Conservation (phyloP, 2,888 invertebrate genomes). For the Aphrophora alni region DNA sequence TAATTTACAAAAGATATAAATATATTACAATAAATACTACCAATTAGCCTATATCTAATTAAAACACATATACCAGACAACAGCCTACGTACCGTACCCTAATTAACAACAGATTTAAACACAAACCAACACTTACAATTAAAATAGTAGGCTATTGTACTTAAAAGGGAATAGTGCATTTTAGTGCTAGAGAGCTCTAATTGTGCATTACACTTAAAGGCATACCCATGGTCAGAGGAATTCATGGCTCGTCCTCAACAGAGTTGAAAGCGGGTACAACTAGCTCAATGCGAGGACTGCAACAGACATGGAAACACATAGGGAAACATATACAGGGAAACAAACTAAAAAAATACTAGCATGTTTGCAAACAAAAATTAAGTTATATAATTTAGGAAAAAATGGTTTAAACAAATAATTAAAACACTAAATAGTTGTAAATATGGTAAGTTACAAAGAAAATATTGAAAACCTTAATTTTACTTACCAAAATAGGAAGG, state of each 20-base stretch:
- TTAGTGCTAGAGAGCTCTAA: background rate
- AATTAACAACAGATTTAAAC: too few species aligned
- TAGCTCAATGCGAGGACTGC: conserved; percentile 2
- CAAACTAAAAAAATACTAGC: background rate
- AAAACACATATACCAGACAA: too few species aligned
- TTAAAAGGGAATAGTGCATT: background rate
- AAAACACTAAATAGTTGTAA: background rate
- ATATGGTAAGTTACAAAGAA: background rate
- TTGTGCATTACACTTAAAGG: conserved; percentile 2
- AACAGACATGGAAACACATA: conserved; percentile 9
- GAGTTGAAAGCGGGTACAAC: background rate
- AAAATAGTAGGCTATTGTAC: background rate
- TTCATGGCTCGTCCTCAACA: conserved; percentile 47
- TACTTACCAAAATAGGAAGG: background rate
- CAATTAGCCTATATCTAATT: too few species aligned
- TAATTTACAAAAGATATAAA: too few species aligned
- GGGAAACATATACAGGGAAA: background rate
- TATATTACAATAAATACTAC: too few species aligned
- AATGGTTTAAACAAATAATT: background rate
- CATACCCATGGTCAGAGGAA: conserved; percentile 49
- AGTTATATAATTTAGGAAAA: background rate
- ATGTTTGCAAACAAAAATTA: background rate
- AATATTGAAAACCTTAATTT: background rate
- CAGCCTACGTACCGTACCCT: too few species aligned
- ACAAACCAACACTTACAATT: too few species aligned